Evolutionary conservation across 2,888 invertebrate species (phyloP).

Genomic region (Zygogramma bicolorata): DNA sequence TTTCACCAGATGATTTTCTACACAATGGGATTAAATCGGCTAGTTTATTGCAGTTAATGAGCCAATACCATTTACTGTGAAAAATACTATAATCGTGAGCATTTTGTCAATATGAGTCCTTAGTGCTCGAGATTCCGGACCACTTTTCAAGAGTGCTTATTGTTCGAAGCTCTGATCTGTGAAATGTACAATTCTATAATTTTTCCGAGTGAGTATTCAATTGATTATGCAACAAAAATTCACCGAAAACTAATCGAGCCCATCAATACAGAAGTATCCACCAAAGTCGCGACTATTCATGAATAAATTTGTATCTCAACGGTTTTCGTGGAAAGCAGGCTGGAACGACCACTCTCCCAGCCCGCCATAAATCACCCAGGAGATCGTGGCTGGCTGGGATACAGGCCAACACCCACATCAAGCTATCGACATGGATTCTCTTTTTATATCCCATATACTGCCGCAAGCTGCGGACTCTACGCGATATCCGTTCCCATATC

Average conservation of each 20-base stretch:
- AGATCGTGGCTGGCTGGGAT: slow-evolving; percentile 19
- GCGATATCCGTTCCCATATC: slow-evolving; percentile 16
- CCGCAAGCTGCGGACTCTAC: slow-evolving; percentile 7
- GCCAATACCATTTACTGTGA: no score
- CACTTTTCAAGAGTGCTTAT: no score
- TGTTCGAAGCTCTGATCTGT: no score
- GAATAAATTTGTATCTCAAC: slow-evolving; percentile 5
- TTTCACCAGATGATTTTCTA: no score
- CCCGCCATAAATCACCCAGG: slow-evolving; percentile 21
- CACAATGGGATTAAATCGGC: no score
- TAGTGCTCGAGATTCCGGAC: no score
- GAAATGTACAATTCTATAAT: no score
- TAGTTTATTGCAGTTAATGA: no score
- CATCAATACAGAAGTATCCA: slow-evolving; percentile 3
- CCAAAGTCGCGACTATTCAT: slow-evolving; percentile 4
- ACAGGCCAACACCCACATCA: slow-evolving; percentile 17
- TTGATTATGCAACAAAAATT: not conserved
- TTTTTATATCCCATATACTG: slow-evolving; percentile 16
- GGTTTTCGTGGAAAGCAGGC: slow-evolving; percentile 12
- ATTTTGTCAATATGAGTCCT: no score
- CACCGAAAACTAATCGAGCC: not conserved
- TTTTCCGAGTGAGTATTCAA: no score
- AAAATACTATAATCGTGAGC: no score
- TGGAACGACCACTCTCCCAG: slow-evolving; percentile 14
- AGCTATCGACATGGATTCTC: slow-evolving; percentile 18